Evolutionary conservation across 2,113 vertebrate species (phyloP).

Genomic region (Myotis brandtii): DNA sequence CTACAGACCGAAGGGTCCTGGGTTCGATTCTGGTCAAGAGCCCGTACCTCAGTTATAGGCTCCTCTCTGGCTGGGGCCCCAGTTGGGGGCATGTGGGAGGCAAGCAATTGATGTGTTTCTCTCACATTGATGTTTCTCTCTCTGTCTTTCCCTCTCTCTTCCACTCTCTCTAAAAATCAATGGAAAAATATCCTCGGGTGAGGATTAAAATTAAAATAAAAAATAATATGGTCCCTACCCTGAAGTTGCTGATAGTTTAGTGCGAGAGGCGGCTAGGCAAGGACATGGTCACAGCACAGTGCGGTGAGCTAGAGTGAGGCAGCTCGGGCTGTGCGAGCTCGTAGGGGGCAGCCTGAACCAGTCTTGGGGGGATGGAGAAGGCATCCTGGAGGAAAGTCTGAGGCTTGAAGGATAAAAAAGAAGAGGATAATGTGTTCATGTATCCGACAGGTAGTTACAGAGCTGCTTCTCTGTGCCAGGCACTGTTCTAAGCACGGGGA

Average conservation of each 20-base stretch:
- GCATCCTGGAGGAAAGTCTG: not conserved
- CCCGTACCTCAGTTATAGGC: no score
- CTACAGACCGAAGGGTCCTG: no score
- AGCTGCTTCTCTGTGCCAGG: not conserved
- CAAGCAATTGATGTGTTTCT: no score
- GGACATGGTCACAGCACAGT: accelerated
- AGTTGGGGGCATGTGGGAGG: no score
- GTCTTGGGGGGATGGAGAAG: not conserved
- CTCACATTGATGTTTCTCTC: no score
- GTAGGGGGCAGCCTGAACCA: not conserved
- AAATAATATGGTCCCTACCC: not conserved
- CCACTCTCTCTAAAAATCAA: no score
- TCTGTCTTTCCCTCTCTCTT: no score
- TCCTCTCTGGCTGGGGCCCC: no score
- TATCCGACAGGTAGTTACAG: not conserved
- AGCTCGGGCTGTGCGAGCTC: not conserved
- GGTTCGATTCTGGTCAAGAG: no score
- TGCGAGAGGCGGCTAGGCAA: not conserved
- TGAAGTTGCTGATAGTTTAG: accelerated
- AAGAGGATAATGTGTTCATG: not conserved
- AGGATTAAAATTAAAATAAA: no score
- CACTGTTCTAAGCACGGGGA: not conserved
- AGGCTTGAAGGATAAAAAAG: not conserved
- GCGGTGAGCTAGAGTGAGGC: accelerated
- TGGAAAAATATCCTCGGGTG: no score